A percentile compares a stretch with the other conserved stretches of the same genome.
phyloP scores from a whole-genome alignment of 2,888 invertebrate species.

The Apotomis turbidana region DNA sequence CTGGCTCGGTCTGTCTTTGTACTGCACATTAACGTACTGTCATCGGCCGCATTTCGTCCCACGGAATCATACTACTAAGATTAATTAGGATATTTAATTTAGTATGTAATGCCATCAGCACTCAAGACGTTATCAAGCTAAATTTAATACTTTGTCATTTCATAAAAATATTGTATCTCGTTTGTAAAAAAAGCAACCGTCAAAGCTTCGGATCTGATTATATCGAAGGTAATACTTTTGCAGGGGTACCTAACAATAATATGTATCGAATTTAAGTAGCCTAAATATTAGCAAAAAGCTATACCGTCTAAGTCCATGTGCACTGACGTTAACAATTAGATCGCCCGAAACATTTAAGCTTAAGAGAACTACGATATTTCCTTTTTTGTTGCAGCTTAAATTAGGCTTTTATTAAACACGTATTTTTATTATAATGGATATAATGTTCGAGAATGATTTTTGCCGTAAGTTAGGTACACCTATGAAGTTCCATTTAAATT shows the following conservation, averaged over 20 bases:
- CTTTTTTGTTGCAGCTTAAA: conserved; percentile 76
- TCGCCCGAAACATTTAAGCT: conserved; percentile 79
- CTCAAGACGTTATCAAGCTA: conserved; percentile 62
- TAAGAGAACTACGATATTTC: conserved; percentile 77
- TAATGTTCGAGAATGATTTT: conserved; percentile 74
- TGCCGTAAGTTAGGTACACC: conserved; percentile 78
- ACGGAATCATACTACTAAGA: conserved; percentile 55
- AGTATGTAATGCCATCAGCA: conserved; percentile 65
- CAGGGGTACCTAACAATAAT: conserved; percentile 63
- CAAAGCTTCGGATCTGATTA: conserved; percentile 62
- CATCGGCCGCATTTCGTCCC: conserved; percentile 66
- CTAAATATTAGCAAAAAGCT: conserved; percentile 72
- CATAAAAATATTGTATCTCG: conserved; percentile 76
- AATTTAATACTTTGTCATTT: conserved; percentile 80
- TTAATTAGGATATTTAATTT: conserved; percentile 61
- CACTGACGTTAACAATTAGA: conserved; percentile 75
- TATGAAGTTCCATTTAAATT: conserved; percentile 80
- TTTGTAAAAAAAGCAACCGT: conserved; percentile 69
- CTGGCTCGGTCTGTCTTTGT: conserved; percentile 77
- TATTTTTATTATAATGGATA: conserved; percentile 76
- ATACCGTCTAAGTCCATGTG: conserved; percentile 77
- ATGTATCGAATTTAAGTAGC: conserved; percentile 62
- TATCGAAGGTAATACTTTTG: conserved; percentile 74
- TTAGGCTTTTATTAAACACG: conserved; percentile 80
- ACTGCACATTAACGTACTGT: conserved; percentile 63